Evolutionary conservation across 2,888 invertebrate species (phyloP), one percentile per base, ranked within the genome.

Genomic region (Sussaba pulchella): DNA sequence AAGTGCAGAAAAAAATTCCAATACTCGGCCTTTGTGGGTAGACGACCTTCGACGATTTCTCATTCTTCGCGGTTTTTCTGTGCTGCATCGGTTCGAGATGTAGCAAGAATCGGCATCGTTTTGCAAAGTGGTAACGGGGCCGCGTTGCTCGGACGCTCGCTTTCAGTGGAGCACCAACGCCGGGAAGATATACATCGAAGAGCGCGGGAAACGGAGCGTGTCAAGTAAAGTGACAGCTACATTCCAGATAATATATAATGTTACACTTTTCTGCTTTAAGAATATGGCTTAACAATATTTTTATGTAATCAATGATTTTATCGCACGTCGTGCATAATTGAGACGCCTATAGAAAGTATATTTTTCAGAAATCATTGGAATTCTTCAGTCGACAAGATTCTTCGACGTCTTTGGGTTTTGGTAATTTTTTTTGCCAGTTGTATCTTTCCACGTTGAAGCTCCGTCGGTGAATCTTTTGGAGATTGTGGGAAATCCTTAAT

Each of bases 151-250:
- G 52, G 36, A 50, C 72, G 52, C 69, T 69, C 61, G 72, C 72
- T 72, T 43, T 50, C 72, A 52, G 31, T 14, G 39, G n/a, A n/a
- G 10, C 36, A 19, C 54, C 63, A 57, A 41, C n/a, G 2, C 4
- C 6, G 2, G 61, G 45, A 71, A 71, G 26, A 24, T 61, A 54
- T 41, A 45, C 67, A 24, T 24, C 14, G 54, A 47, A 31, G 69
- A 72, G 63, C 72, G 54, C 31, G 67, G 69, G 52, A 76, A 76
- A 76, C 72, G 50, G 72, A 72, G 69, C 76, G 80, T 81, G 76
- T 76, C 69, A 67, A 72, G 45, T 19, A 45, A 21, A 64, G 47
- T 76, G 57, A 36, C 43, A 17, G 21, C 31, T 14, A 36, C 57
- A 57, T 57, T 31, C 31, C 57, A 57, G 31, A 2, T 1, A 17